These are phyloP conservation scores for Drosophila meridiana DNA, from an alignment of 2,888 invertebrate genomes.

Conservation along the genomic window DNA sequence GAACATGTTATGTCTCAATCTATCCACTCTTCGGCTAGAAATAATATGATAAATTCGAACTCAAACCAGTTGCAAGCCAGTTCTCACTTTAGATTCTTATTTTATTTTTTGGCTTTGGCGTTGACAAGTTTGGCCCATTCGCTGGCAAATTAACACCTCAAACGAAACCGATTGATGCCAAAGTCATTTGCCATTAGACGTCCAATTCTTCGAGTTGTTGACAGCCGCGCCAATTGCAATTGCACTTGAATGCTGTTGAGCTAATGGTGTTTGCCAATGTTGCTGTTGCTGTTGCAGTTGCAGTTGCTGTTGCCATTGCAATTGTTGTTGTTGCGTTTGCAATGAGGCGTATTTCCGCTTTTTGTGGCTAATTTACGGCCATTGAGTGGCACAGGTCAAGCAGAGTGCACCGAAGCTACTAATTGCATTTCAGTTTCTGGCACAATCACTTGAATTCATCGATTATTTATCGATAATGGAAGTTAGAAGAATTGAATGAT, in stretches of 20 bases:
- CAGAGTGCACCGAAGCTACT: constrained; percentile 7
- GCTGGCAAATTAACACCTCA: constrained; percentile 71
- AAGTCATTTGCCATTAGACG: constrained; percentile 74
- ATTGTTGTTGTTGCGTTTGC: constrained; percentile 19
- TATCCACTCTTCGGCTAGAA: constrained; percentile 14
- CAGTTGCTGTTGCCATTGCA: background rate
- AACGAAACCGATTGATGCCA: constrained; percentile 36
- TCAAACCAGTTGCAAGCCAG: constrained; percentile 37
- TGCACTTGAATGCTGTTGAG: constrained; percentile 41
- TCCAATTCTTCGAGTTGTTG: constrained; percentile 56
- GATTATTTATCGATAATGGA: background rate
- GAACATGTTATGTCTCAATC: constrained; percentile 70
- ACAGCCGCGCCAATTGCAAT: constrained; percentile 57
- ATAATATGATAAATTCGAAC: constrained; percentile 10
- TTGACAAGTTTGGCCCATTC: constrained; percentile 60
- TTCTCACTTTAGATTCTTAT: constrained; percentile 6
- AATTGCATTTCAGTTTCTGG: constrained; percentile 4
- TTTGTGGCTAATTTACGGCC: constrained; percentile 66
- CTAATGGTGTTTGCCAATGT: constrained; percentile 49
- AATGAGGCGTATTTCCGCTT: constrained; percentile 61
- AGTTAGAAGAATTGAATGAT: background rate
- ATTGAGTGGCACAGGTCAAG: constrained; percentile 35
- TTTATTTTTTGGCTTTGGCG: constrained; percentile 42
- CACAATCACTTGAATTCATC: background rate
- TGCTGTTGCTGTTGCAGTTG: constrained; percentile 9